Evolutionary conservation across 2,113 vertebrate species (phyloP), one percentile per base, ranked within the genome.

Genomic region (Otis tarda): DNA sequence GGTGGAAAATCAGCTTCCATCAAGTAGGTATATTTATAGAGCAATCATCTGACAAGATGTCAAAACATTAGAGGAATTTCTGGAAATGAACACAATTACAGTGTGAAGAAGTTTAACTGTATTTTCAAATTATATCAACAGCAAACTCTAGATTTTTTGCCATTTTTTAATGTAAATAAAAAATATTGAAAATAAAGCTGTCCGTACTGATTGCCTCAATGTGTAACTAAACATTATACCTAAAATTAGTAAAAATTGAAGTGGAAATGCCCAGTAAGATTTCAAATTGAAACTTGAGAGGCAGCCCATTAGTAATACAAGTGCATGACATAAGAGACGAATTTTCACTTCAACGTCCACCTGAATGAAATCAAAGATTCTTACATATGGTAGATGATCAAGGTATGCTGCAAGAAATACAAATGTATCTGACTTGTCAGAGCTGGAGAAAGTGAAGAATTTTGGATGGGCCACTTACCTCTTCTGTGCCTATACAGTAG

Each of bases 61-160:
- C 80, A 95, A 95, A 92, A 92, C 16, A 89, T 24, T 16, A 81
- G 37, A 89, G n/a, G 30, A 91, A 94, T 92, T 94, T 80, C 80
- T 95, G 65, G 70, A 94, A 94, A 89, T 82, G 3, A 94, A 60
- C 27, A 64, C 10, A 83, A 63, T 74, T 75, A 30, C 43, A 84
- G 7, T 49, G 20, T 24, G 35, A 86, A 67, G 55, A 89, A 78
- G 12, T 75, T 87, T 60, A 91, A 93, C 63, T 69, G 4, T 63
- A 79, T 27, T 89, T 94, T 71, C 7, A 83, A 63, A 63, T n/a
- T 60, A 3, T n/a, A 75, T 59, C 61, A 89, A 75, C 9, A 69
- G 4, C 5, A 86, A 85, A 73, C 4, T 85, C 8, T 16, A 83
- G 20, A 55, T 8, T 73, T 60, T 73, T 60, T 11, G 5, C 2